Evolutionary conservation across 2,113 vertebrate genomes (phyloP), one percentile per base, ranked within the genome.

Genomic region (Choloepus hoffmanni): DNA sequence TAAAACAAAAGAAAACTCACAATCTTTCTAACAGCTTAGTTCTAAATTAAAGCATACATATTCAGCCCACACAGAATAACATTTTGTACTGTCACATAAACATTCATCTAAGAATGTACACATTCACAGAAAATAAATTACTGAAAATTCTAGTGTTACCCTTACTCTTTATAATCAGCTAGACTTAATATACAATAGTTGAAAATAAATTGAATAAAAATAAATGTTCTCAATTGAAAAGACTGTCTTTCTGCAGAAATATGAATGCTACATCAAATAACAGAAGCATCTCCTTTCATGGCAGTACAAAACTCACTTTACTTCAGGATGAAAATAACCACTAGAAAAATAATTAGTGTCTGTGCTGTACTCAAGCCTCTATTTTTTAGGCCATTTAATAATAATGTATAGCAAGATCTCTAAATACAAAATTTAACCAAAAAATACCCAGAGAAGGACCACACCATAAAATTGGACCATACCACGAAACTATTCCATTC

Each of bases 31-130:
- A 90, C 8, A 95, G 81, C 72, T 95, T 70, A 85, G 50, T 84
- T 91, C 86, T 94, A 73, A 95, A 97, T 85, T 90, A 95, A 96
- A 89, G 70, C 43, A 96, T 16, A 95, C 21, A 81, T 58, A 77
- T 81, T 92, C 36, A 45, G 45, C 78, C 85, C 73, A 77, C 67
- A 72, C 30, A 87, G 70, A 93, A 16, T 65, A 91, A 86, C 73
- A 95, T 85, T 97, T 58, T 65, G 43, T 81, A 87, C 62, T 94
- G 21, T 33, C 43, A 83, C 92, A 95, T 88, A 97, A 95, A 77
- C 14, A 65, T 68, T 73, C 70, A 90, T 67, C 43, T 72, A 94
- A 79, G 45, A 93, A 95, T 33, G n/a, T 15, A 78, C n/a, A 85
- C 50, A 93, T 60, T 90, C 48, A 84, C 50, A 55, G 65, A 92